These are phyloP conservation scores for Gavialis gangeticus DNA, from an alignment of 2,113 vertebrate genomes.

Conservation along the genomic window DNA sequence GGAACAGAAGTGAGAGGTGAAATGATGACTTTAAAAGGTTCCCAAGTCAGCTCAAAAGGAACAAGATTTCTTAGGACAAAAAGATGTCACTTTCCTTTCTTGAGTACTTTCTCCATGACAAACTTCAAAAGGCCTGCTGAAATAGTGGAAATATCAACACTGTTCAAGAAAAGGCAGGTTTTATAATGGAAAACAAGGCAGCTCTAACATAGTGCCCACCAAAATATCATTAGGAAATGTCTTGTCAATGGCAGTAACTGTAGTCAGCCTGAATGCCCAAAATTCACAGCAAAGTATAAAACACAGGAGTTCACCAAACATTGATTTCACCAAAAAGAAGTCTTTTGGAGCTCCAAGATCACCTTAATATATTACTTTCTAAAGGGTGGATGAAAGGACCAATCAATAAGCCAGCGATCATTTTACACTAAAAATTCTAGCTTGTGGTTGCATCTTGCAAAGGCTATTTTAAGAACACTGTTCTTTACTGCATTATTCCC, in stretches of 20 bases:
- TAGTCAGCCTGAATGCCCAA: not conserved
- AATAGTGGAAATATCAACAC: not conserved
- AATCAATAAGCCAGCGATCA: not conserved
- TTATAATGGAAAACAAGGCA: not conserved
- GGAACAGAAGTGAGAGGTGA: not conserved
- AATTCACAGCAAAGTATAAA: not conserved
- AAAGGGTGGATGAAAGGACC: not conserved
- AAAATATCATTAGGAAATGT: not conserved
- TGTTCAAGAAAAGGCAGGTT: not conserved
- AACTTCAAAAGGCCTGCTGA: not conserved
- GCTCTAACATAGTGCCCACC: not conserved
- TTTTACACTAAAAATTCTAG: not conserved
- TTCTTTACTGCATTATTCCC: slow-evolving; percentile 21
- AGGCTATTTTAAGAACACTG: not conserved
- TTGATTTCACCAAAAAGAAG: not conserved
- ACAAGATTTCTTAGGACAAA: not conserved
- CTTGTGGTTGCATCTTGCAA: slow-evolving; percentile 14
- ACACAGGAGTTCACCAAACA: not conserved
- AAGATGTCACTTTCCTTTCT: not conserved
- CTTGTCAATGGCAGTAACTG: not conserved
- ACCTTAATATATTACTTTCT: not conserved
- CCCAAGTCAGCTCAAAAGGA: not conserved
- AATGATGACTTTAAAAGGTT: not conserved
- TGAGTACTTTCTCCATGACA: not conserved
- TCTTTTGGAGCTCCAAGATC: not conserved